phyloP scores from a whole-genome alignment of 2,888 invertebrate genomes.

The Noctua janthina region DNA sequence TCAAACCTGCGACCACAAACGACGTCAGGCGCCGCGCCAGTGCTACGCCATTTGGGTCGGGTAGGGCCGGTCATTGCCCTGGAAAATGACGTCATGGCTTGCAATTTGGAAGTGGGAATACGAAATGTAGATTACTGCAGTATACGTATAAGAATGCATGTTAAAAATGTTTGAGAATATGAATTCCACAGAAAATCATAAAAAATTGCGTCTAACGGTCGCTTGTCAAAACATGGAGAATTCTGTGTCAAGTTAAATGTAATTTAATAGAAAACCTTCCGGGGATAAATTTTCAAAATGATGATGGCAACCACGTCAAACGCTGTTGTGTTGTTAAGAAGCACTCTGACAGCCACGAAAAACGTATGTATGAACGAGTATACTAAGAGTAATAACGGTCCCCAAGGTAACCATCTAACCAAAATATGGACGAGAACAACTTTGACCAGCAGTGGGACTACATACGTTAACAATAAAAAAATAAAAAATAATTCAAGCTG shows the following conservation, averaged over 20 bases:
- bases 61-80: background rate
- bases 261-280: background rate
- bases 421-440: background rate
- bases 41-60: background rate
- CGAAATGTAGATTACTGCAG: background rate
- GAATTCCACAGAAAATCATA: background rate
- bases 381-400: too few species aligned
- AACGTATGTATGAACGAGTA: too few species aligned
- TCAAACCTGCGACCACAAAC: conserved; percentile 17
- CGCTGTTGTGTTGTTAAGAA: background rate
- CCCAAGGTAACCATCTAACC: background rate
- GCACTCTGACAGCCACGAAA: background rate
- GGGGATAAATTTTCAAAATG: background rate
- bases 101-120: background rate
- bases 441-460: background rate
- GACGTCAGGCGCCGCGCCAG: background rate
- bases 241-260: background rate
- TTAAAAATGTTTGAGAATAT: background rate
- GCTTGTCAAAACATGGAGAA: background rate
- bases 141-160: background rate
- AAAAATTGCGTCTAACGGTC: background rate
- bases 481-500: background rate
- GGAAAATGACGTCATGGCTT: background rate
- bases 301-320: background rate
- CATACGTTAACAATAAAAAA: background rate